Base-by-base conservation (phyloP, 2,797 vertebrate species). In the Halcyon chelicuti region DNA sequence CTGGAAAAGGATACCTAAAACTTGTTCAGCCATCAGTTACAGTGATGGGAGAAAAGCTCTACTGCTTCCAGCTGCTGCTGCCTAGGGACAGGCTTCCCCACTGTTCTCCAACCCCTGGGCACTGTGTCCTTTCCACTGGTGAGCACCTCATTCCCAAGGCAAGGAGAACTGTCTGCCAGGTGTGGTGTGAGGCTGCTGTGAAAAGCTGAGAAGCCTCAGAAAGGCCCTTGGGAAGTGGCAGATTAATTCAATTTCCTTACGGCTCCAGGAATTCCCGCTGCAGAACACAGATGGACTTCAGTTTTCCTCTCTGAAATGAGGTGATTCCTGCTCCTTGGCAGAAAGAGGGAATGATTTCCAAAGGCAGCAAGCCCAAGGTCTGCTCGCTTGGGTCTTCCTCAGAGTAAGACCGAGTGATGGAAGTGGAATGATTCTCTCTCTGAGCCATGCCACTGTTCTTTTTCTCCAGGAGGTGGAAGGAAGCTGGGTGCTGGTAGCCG, bases 181-280 rank as follows among this genome's bases (percentile, higher is more conserved):
- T 57, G 11, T 0, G 0, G 71, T 13, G 17, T 49, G 54, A 92
- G 60, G 49, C 71, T 95, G 61, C 80, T 92, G 46, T 58, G 44
- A 74, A 95, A 89, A 91, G 63, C 77, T 65, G 70, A 85, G 81
- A 72, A 87, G 23, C 47, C 31, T 78, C 66, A 49, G 67, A 84
- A 91, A 66, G 25, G 35, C 67, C 83, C 71, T 72, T 82, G 71
- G 67, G 66, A 95, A 91, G 46, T 33, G 0, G 2, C 93, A 52
- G 68, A 94, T 94, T 94, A 86, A 88, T 96, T 94, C 71, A 46
- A 31, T 95, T 96, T 94, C 60, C 81, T 87, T 54, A 39, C 10
- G 0, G 51, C 61, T 94, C 74, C 47, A 60, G 79, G 73, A 74
- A 82, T 93, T 83, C 65, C 73, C 3, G 1, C 49, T 71, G 49